Percentiles rank a stretch among this genome's conserved stretches.
Evolutionary conservation across 2,113 vertebrate genomes (phyloP).

Genomic region (Esox niger): DNA sequence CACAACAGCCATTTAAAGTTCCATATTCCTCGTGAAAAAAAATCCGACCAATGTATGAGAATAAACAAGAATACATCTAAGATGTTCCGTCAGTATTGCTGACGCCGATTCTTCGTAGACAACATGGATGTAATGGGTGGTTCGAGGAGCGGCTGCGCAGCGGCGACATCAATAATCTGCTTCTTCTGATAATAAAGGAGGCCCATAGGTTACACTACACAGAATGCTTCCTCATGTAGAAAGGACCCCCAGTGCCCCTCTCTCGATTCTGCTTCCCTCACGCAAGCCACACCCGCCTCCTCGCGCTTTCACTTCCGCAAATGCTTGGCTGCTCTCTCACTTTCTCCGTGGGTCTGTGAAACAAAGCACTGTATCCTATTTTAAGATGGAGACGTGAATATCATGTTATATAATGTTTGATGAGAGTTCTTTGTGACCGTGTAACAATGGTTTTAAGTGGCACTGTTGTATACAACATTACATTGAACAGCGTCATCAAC

Average conservation of each 20-base stretch:
- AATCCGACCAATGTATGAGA: conserved; percentile 19
- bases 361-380: too few species aligned
- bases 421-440: too few species aligned
- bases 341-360: background rate
- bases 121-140: conserved; percentile 41
- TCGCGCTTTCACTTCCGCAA: conserved; percentile 19
- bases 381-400: too few species aligned
- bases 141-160: conserved; percentile 39
- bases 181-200: conserved; percentile 25
- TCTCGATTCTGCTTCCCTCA: background rate
- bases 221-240: conserved; percentile 2
- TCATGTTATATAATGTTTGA: too few species aligned
- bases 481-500: background rate
- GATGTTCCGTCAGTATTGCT: conserved; percentile 19
- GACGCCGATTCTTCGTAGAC: conserved; percentile 43
- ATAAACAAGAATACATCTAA: conserved; percentile 26
- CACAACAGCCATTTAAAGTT: conserved; percentile 33
- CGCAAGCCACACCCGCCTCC: conserved; percentile 14
- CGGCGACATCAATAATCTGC: conserved; percentile 44
- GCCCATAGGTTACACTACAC: background rate
- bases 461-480: too few species aligned
- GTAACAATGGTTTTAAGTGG: too few species aligned
- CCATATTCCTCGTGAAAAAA: conserved; percentile 26
- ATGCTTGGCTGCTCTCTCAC: conserved; percentile 11
- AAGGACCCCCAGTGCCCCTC: background rate